phyloP scores from a whole-genome alignment of 2,113 vertebrate species.

The human region DNA sequence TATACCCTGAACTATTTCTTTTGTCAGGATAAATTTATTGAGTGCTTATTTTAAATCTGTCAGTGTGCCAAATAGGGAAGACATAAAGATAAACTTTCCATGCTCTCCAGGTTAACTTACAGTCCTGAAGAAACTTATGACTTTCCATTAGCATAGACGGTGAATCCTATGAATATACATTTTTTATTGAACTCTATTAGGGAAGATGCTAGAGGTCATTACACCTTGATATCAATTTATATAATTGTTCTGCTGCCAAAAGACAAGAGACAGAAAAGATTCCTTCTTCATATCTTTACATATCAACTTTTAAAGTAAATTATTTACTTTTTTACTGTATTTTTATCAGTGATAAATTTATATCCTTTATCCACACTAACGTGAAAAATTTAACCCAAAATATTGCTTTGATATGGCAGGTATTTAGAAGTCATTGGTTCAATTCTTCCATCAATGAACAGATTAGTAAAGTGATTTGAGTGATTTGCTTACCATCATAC shows the following conservation, averaged over 20 bases:
- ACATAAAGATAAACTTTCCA: not conserved
- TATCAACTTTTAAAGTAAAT: not conserved
- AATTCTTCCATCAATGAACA: not conserved
- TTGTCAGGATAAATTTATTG: not conserved
- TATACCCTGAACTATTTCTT: not conserved
- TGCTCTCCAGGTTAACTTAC: not conserved
- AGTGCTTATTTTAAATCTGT: not conserved
- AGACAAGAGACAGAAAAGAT: not conserved
- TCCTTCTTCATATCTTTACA: not conserved
- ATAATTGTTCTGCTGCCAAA: not conserved
- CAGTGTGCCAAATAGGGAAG: not conserved
- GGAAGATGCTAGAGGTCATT: not conserved
- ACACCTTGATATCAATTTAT: not conserved
- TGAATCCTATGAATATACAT: not conserved
- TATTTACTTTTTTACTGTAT: not conserved
- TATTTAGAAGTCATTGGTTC: not conserved
- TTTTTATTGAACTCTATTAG: not conserved
- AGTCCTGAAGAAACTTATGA: not conserved
- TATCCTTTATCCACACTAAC: not conserved
- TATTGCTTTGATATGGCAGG: not conserved
- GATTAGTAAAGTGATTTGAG: not conserved
- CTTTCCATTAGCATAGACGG: not conserved
- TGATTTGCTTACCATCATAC: not conserved
- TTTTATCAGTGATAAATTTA: not conserved
- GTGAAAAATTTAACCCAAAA: not conserved